A percentile compares a stretch with the other conserved stretches of the same genome.
These are phyloP conservation scores for Scolopax mira DNA, from an alignment of 2,113 vertebrate species.

Conservation along the genomic window DNA sequence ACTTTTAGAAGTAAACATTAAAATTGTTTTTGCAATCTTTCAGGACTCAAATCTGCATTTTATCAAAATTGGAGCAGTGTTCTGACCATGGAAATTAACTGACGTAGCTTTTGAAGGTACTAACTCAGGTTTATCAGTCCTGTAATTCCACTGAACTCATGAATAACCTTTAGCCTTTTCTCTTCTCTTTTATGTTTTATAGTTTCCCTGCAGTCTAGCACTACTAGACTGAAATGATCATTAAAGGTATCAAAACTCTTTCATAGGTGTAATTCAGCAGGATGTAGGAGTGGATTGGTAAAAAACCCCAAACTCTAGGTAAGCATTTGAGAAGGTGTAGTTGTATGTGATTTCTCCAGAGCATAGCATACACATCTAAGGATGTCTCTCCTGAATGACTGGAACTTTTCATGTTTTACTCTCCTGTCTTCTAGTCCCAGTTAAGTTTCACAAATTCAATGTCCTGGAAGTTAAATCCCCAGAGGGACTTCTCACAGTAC, in stretches of 20 bases:
- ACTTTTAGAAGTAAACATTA: not conserved
- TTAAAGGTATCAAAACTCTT: not conserved
- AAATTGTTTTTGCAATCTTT: not conserved
- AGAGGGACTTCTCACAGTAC: not conserved
- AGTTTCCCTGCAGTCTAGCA: not conserved
- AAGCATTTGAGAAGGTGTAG: not conserved
- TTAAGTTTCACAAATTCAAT: not conserved
- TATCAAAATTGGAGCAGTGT: not conserved
- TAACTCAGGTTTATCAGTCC: not conserved
- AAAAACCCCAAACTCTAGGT: not conserved
- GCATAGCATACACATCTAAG: accelerated
- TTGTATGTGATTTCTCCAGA: accelerated
- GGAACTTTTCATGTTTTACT: not conserved
- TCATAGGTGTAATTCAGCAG: not conserved
- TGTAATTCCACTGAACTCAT: not conserved
- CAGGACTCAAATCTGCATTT: not conserved
- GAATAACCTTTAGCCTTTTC: not conserved
- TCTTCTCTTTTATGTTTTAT: not conserved
- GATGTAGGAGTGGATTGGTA: not conserved
- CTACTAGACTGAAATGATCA: not conserved
- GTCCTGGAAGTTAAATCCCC: not conserved
- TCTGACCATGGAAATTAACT: not conserved
- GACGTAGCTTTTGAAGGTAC: not conserved
- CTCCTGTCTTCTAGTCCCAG: not conserved
- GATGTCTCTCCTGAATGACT: not conserved